Base-by-base conservation (phyloP, 2,888 invertebrate genomes). In the Liposcelis brunnea region DNA sequence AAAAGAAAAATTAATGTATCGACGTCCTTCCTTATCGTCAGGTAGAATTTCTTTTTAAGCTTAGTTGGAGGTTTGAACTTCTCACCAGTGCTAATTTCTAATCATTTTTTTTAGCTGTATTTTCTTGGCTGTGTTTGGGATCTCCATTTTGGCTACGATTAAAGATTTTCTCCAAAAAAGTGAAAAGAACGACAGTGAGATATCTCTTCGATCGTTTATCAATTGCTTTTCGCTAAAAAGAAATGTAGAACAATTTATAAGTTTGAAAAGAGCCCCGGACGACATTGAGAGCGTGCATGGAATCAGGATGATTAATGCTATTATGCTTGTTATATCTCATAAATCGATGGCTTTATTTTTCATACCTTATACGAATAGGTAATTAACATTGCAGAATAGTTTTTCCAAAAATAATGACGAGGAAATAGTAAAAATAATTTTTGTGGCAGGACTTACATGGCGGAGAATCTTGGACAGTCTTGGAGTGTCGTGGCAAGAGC, bases 291-390 rank as follows among this genome's bases (percentile, higher is more conserved):
- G 71, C 0, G 68, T 79, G 1, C 79, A 80, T 57, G 78, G 78
- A 14, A 71, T 80, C 32, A 62, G 79, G 48, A 72, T 72, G 47
- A 53, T 78, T 5, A 79, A 78, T 54, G 78, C 78, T 1, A 38
- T 71, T 5, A 68, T 77, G 67, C 58, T 80, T 47, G 56, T 79
- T 7, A 54, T 74, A 3, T 69, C 77, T 0, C 80, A 80, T 58
- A 80, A 79, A 56, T 75, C 75, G n/a, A 74, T 80, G 74, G 77
- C 79, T 1, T 57, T 75, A 45, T 75, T 78, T 55, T 80, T 75
- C 53, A 67, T 72, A 55, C 75, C 78, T 2, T 79, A 73, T 54
- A 59, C 70, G 38, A 79, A 80, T 55, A 77, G 67, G 77, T 77
- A 59, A 55, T 56, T 50, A 19, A 12, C n/a, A n/a, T n/a, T n/a